Base-by-base conservation (phyloP, 2,113 vertebrate genomes). In the Romanogobio albipinnatus region DNA sequence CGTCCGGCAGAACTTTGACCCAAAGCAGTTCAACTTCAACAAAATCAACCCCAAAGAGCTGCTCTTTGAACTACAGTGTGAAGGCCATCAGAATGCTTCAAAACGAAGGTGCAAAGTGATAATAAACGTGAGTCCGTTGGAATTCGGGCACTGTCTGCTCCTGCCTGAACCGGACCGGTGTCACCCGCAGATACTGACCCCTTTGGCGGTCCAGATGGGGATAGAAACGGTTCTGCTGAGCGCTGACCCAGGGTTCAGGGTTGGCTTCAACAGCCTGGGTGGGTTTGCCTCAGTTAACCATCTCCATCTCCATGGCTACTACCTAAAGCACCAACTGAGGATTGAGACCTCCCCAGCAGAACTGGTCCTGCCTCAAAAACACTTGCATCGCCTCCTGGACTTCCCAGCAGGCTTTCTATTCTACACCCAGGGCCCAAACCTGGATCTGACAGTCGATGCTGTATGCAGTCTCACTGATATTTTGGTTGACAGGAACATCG, bases 221-320 rank as follows among this genome's bases (percentile, higher is more conserved):
- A 87, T 98, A 0, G 96, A 98, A 76, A 91, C 95, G 0, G 91
- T 96, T 5, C 91, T 99, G 17, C 93, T 99, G 39, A 99, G 97
- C 82, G 85, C 91, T 0, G 93, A 96, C 81, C 96, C 95, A 0
- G 94, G 94, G n/a, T 97, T 97, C 89, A 92, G 96, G 0, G 91
- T 98, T 0, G 97, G 97, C 2, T 99, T 99, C 89, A 99, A 99
- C 91, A 97, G 97, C 85, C 94, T 98, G 2, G 97, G 97, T 0
- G 98, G 92, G 3, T 94, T 96, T 89, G 97, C 98, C 22, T 99
- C 98, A 0, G 96, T 99, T 61, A 99, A 99, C 91, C 98, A 98
- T 82, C 91, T 98, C 11, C 98, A 99, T 83, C 90, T 99, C 2
- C 97, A 99, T 11, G 96, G 94, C 14, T 96, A 96, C 84, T 99